Percentiles rank a stretch among this genome's conserved stretches.
Conservation (phyloP, 2,888 invertebrate genomes). For the Eumacrocentrus americanus region DNA sequence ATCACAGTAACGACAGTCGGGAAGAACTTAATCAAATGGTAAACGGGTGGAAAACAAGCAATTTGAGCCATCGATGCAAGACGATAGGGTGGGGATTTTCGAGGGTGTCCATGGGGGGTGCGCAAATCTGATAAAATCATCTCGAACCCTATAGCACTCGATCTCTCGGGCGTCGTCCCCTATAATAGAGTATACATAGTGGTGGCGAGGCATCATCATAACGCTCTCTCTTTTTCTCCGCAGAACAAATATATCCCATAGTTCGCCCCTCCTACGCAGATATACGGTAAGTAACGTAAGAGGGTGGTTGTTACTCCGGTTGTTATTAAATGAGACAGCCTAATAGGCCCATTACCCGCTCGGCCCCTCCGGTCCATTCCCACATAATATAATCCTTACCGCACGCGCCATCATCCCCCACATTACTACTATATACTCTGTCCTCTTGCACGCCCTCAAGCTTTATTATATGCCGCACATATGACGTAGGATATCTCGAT, state of each 20-base stretch:
- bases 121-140: constrained; percentile 61
- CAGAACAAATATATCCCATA: constrained; percentile 51
- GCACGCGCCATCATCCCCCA: constrained; percentile 46
- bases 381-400: constrained; percentile 57
- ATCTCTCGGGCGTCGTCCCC: constrained; percentile 27
- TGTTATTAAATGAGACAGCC: constrained; percentile 63
- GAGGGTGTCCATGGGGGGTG: constrained; percentile 35
- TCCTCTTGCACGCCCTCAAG: constrained; percentile 36
- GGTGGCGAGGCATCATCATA: constrained; percentile 11
- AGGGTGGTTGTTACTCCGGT: constrained; percentile 58
- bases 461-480: constrained; percentile 20
- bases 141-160: constrained; percentile 47
- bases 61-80: constrained; percentile 46
- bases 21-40: constrained; percentile 59
- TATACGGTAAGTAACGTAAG: constrained; percentile 58
- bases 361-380: constrained; percentile 50
- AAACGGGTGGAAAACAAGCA: constrained; percentile 61
- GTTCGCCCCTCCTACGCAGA: constrained; percentile 42
- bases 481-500: constrained; percentile 22
- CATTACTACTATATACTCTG: constrained; percentile 12
- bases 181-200: constrained; percentile 8
- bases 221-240: constrained; percentile 28
- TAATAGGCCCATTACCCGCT: constrained; percentile 60
- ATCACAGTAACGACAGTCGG: constrained; percentile 35
- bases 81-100: constrained; percentile 31